Conservation (phyloP, 2,113 vertebrate genomes). For the Embiotoca jacksoni region DNA sequence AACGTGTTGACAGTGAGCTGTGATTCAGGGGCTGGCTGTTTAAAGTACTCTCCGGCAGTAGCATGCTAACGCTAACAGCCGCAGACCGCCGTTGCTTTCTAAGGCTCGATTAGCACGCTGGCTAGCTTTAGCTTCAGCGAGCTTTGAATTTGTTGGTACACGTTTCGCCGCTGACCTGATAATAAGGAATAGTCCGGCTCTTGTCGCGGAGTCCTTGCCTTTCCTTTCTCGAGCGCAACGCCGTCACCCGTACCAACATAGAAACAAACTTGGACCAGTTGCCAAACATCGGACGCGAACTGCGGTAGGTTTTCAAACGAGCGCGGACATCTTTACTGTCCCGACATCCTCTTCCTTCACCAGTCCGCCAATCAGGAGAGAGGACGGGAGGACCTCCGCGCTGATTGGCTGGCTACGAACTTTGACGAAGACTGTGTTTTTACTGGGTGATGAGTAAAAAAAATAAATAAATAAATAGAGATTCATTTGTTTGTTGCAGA, state of each 20-base stretch:
- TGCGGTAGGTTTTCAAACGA: constrained; percentile 82
- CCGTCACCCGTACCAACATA: constrained; percentile 35
- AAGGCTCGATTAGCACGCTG: constrained; percentile 33
- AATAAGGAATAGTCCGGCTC: constrained; percentile 82
- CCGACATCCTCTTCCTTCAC: constrained; percentile 81
- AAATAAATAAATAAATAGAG: too few species aligned
- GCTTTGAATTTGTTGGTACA: constrained; percentile 7
- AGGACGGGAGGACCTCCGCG: not conserved
- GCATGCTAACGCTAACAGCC: constrained; percentile 36
- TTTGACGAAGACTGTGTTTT: too few species aligned
- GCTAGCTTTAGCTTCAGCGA: constrained; percentile 47
- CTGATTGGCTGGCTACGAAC: constrained; percentile 17
- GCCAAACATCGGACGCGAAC: constrained; percentile 31
- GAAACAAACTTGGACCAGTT: constrained; percentile 28
- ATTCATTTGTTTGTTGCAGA: too few species aligned
- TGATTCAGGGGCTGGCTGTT: not conserved
- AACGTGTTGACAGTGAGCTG: not conserved
- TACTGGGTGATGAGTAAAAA: too few species aligned
- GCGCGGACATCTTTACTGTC: constrained; percentile 91
- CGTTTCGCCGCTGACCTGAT: constrained; percentile 76
- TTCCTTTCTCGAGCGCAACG: constrained; percentile 37
- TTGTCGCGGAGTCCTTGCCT: constrained; percentile 79
- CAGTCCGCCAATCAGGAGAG: constrained; percentile 74
- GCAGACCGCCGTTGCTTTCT: not conserved
- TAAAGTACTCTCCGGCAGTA: not conserved